Conservation (phyloP, 2,888 invertebrate genomes). For the Cinara cedri region DNA sequence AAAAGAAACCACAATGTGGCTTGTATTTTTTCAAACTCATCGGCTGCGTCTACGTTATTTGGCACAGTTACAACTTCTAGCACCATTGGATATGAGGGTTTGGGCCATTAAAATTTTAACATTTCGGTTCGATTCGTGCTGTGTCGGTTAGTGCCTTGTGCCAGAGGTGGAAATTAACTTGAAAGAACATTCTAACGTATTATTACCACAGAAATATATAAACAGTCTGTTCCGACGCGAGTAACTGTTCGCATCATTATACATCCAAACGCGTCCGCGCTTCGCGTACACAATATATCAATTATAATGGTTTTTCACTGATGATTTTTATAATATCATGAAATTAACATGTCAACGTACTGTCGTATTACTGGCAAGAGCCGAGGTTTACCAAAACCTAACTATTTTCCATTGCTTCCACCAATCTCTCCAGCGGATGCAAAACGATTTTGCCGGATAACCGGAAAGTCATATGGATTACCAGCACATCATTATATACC, state of each 20-base stretch:
- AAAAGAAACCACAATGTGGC: slow-evolving; percentile 47
- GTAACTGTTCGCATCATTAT: slow-evolving; percentile 33
- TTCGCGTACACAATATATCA: slow-evolving; percentile 29
- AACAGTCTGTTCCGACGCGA: slow-evolving; percentile 56
- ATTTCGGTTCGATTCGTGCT: slow-evolving; percentile 57
- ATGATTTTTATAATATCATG: slow-evolving; percentile 30
- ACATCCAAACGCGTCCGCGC: slow-evolving; percentile 13
- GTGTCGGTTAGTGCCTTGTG: slow-evolving; percentile 49
- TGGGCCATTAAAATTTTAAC: slow-evolving; percentile 50
- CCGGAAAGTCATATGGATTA: slow-evolving; percentile 77
- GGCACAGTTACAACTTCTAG: slow-evolving; percentile 44
- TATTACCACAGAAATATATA: slow-evolving; percentile 46
- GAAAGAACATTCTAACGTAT: slow-evolving; percentile 44
- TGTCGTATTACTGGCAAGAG: slow-evolving; percentile 83
- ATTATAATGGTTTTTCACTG: background rate
- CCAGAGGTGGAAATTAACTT: slow-evolving; percentile 54
- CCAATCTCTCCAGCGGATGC: slow-evolving; percentile 85
- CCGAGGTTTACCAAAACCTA: slow-evolving; percentile 79
- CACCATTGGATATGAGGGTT: slow-evolving; percentile 52
- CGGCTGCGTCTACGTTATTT: slow-evolving; percentile 39
- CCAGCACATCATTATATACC: slow-evolving; percentile 81
- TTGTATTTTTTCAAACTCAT: slow-evolving; percentile 52
- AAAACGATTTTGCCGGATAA: slow-evolving; percentile 78
- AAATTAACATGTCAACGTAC: slow-evolving; percentile 65
- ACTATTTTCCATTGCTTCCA: slow-evolving; percentile 80